Evolutionary conservation across 2,113 vertebrate species (phyloP), one percentile per base, ranked within the genome.

Genomic region (Coturnix japonica): DNA sequence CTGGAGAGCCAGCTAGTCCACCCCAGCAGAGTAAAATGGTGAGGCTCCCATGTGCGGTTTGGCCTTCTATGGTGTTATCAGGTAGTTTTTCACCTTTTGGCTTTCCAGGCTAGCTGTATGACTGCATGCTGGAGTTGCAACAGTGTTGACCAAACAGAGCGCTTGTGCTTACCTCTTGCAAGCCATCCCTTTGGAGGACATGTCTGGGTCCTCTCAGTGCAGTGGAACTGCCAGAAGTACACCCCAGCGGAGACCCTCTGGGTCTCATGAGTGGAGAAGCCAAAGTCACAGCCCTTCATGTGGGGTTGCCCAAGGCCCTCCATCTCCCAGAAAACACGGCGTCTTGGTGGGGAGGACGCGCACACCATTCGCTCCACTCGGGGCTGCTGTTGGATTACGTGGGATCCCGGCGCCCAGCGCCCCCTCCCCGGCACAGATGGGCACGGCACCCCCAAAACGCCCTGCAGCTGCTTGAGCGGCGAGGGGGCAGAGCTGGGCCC

Each of bases 321-420:
- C 22, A 46, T 14, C 25, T 67, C 15, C 3, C 37, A 46, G 30
- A 66, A 46, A 33, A 19, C 14, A 11, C 31, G 4, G 7, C 33
- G 10, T n/a, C 26, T 16, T 44, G 19, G 10, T 22, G 6, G 15
- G 16, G 4, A 75, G 23, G 10, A 81, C 41, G 71, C 8, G 26
- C 19, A 8, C 15, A 20, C 43, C 28, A 22, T 30, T 59, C 44
- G 8, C 17, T 49, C 16, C 9, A 6, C 10, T 10, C 11, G 28
- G 14, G 35, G 16, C 3, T 22, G 41, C 37, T 16, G 13, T 18
- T 0, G 1, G 46, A 28, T 10, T 20, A 2, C 0, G 7, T 22
- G 33, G 7, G 6, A 4, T 39, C 9, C 7, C 11, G 0, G 2
- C 2, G 4, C 13, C 11, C 37, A 8, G 18, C 6, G 2, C 41